Evolutionary conservation across 2,113 vertebrate genomes (phyloP), one percentile per base, ranked within the genome.

Genomic region (Phycodurus eques): DNA sequence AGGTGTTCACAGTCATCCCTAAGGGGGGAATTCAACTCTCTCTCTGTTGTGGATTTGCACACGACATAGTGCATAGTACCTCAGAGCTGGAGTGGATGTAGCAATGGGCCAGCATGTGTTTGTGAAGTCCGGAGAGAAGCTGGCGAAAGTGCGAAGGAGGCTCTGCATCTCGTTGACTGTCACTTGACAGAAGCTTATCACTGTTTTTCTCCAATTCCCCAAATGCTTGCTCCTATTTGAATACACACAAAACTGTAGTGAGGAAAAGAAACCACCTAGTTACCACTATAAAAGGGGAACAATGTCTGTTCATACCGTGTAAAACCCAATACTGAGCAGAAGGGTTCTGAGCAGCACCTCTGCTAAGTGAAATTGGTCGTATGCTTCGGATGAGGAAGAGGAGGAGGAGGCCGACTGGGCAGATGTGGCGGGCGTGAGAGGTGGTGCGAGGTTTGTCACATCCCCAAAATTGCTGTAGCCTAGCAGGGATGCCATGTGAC

Each of bases 131-230:
- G 66, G 91, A 93, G 68, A 94, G 89, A 61, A 94, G 91, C 78
- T 92, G 92, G 81, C 93, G 93, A 80, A 94, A 92, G 78, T 94
- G 93, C 72, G 91, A 92, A 0, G 93, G 93, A 62, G 92, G 89
- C 72, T 92, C 90, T 10, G 80, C 90, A 80, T 93, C 90, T 78
- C 88, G 89, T 74, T 87, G 88, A 56, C 82, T 79, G 33, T 88
- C 87, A 49, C 73, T 83, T 31, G 74, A 74, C 43, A 89, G 79
- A 77, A 93, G 92, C 80, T 94, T 94, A 76, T 94, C 93, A 35
- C 93, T 94, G 89, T 94, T 94, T 84, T 94, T 94, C 85, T 94
- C 93, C 73, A 94, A 54, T 75, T 94, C 93, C 8, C 93, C 93
- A 79, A 94, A 94, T 1, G 93, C 92, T 33, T 87, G 91, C 68